phyloP scores from a whole-genome alignment of 2,797 vertebrate species.

The Sebastes hopkinsi region DNA sequence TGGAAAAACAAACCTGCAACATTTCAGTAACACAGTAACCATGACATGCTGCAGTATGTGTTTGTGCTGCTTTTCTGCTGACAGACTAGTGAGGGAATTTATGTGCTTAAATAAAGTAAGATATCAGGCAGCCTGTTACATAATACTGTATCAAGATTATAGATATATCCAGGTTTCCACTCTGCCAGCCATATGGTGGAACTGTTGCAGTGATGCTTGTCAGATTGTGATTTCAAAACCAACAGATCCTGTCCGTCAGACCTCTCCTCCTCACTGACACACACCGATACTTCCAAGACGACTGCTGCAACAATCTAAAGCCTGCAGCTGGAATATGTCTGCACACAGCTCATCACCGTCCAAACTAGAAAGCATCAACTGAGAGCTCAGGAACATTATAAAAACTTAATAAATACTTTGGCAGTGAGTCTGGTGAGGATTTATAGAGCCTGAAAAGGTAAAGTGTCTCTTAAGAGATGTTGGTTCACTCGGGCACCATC shows the following conservation, averaged over 20 bases:
- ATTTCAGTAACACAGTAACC: not conserved
- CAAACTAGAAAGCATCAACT: not conserved
- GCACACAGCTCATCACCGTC: not conserved
- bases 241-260: not conserved
- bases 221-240: not conserved
- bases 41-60: not conserved
- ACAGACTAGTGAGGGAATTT: not conserved
- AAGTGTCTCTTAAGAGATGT: not conserved
- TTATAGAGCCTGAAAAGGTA: not conserved
- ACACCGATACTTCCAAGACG: not conserved
- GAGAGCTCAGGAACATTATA: not conserved
- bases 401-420: conserved; percentile 6
- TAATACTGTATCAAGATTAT: not conserved
- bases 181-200: not conserved
- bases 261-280: not conserved
- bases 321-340: conserved; percentile 1
- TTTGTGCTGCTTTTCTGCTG: not conserved
- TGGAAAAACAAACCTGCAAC: not conserved
- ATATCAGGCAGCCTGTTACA: not conserved
- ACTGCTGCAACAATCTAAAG: not conserved
- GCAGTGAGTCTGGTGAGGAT: not conserved
- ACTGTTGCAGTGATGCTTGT: not conserved
- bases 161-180: not conserved
- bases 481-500: not conserved
- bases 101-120: not conserved